Base-by-base conservation (phyloP, 2,113 vertebrate species). In the Sisor rabdophorus region DNA sequence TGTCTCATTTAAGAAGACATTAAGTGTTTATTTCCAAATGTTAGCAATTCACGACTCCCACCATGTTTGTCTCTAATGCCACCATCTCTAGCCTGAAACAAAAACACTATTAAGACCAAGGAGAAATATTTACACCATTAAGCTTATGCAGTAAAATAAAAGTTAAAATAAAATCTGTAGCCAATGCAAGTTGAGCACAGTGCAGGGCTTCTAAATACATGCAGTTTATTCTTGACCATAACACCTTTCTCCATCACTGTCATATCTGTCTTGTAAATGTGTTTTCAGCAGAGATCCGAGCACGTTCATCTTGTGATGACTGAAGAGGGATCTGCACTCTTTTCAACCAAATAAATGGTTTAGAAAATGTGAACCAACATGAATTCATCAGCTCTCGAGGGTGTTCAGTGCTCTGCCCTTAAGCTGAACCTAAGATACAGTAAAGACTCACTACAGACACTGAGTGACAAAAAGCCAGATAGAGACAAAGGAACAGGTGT, bases 301-400 rank as follows among this genome's bases (percentile, higher is more conserved):
- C 60, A 12, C 10, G 10, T 24, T 24, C 20, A 47, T 59, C 72
- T 55, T 12, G 32, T 83, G 82, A 84, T 77, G 53, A 79, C 81
- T 84, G 44, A 58, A 61, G 58, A 63, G 36, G 26, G 52, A 69
- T 73, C 68, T 58, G 64, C 52, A 32, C 71, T 26, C 24, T 50
- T 32, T 71, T 70, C 54, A 40, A 1, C 44, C 32, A 73, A 65
- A 81, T 22, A 50, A 16, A 77, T 77, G 58, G 50, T 16, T 77
- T 77, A 69, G 70, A 40, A 79, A 71, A 71, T 52, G 63, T 30
- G 67, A 69, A 77, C 79, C 16, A 16, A 52, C 11, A 44, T 61
- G 55, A 76, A 81, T 79, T 71, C 64, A 79, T 84, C 82, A 81
- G 70, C 70, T 72, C 26, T 72, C 71, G 71, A 26, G 28, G 24